These are phyloP conservation scores for Ptyas mucosa DNA, from an alignment of 2,113 vertebrate species.

Conservation along the genomic window DNA sequence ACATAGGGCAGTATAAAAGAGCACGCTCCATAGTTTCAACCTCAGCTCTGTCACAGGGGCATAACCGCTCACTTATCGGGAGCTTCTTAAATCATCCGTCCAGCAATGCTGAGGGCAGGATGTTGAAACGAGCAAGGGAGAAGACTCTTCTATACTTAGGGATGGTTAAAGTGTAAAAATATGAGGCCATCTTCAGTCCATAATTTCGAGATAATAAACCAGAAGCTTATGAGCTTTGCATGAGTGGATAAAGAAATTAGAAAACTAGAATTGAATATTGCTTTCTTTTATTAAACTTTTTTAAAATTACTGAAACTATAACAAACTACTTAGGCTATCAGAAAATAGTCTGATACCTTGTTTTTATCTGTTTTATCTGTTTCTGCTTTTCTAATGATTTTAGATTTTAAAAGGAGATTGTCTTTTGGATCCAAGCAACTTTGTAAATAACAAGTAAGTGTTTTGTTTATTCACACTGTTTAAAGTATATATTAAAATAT, in stretches of 20 bases:
- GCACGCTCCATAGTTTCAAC: no score
- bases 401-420: conserved; percentile 92
- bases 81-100: no score
- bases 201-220: neutral
- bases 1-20: no score
- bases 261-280: neutral
- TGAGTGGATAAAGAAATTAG: neutral
- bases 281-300: neutral
- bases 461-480: neutral
- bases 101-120: no score
- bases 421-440: conserved; percentile 84
- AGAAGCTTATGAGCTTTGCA: neutral
- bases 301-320: neutral
- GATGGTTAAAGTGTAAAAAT: no score
- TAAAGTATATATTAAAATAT: neutral
- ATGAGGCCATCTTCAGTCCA: no score
- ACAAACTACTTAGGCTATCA: neutral
- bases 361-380: neutral
- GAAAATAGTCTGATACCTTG: neutral
- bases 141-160: no score
- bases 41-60: no score
- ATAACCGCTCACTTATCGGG: no score
- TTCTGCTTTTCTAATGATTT: conserved; percentile 21
- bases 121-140: no score
- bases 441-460: conserved; percentile 91